Conservation (phyloP, 2,113 vertebrate species). For the Lophura nycthemera region DNA sequence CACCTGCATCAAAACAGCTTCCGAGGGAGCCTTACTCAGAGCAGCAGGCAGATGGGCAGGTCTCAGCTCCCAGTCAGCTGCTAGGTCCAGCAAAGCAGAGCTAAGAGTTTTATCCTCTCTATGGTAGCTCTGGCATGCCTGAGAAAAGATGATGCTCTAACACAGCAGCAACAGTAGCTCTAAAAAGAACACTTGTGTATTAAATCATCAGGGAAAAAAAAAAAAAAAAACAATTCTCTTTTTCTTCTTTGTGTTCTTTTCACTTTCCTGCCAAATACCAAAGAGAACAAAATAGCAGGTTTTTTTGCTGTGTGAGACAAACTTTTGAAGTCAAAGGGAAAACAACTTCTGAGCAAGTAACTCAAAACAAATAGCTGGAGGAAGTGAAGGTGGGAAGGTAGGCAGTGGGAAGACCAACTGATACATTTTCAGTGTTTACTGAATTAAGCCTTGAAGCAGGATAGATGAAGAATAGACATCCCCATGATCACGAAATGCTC, state of each 20-base stretch:
- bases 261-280: constrained; percentile 60
- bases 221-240: constrained; percentile 34
- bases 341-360: constrained; percentile 67
- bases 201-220: constrained; percentile 42
- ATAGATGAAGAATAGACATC: background rate
- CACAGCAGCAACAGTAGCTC: constrained; percentile 35
- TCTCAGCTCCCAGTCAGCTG: background rate
- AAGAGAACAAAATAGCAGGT: constrained; percentile 41
- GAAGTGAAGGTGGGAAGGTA: constrained; percentile 14
- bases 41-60: background rate
- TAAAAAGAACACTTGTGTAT: constrained; percentile 20
- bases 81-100: background rate
- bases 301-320: constrained; percentile 41
- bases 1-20: constrained; percentile 27
- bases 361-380: constrained; percentile 56
- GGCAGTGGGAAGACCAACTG: background rate
- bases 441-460: background rate
- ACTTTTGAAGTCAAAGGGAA: constrained; percentile 59
- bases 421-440: background rate
- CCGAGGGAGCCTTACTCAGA: background rate
- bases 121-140: background rate
- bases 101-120: background rate
- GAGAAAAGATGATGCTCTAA: constrained; percentile 38
- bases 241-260: constrained; percentile 51
- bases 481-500: background rate